phyloP scores from a whole-genome alignment of 2,888 invertebrate species.

The Oligia strigilis region DNA sequence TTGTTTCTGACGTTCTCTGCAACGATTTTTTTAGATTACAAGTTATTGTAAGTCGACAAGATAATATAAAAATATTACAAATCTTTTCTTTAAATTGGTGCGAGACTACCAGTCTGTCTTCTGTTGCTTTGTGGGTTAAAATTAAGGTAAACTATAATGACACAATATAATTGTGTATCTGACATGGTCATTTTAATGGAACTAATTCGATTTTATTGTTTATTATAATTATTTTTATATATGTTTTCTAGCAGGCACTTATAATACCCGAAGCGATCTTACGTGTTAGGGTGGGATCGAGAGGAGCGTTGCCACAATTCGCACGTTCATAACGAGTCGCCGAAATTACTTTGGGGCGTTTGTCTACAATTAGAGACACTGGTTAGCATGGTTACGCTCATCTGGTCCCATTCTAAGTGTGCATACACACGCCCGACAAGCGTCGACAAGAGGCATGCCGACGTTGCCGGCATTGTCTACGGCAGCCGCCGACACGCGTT shows the following conservation, averaged over 20 bases:
- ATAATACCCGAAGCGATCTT: background rate
- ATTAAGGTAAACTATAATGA: background rate
- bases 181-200: too few relatives aligned
- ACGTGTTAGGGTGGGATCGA: too few relatives aligned
- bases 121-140: background rate
- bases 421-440: background rate
- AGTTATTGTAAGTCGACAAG: conserved; percentile 48
- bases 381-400: background rate
- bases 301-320: background rate
- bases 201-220: background rate
- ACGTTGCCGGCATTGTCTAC: too few relatives aligned
- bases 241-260: background rate
- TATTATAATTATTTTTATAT: background rate
- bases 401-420: background rate
- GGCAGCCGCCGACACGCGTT: background rate
- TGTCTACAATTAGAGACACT: background rate
- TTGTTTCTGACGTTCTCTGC: conserved; percentile 56
- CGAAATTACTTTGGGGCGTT: background rate
- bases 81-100: background rate
- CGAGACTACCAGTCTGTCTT: too few relatives aligned
- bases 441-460: background rate
- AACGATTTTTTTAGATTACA: conserved; percentile 39
- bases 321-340: background rate
- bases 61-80: background rate
- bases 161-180: background rate